Conservation (phyloP, 2,113 vertebrate genomes). For the Noctilio leporinus region DNA sequence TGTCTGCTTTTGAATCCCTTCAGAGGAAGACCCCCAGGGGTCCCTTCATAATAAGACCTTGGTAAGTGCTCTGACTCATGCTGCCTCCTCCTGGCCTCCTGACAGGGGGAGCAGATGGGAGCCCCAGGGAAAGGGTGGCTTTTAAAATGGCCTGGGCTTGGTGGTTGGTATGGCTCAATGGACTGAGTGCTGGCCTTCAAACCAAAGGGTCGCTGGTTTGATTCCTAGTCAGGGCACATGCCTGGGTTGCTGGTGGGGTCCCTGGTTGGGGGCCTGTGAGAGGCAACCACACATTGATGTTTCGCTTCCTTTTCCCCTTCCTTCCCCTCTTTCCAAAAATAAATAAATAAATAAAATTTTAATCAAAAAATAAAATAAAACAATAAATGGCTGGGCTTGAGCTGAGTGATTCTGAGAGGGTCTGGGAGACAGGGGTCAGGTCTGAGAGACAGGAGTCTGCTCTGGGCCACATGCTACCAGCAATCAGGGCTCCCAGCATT, state of each 20-base stretch:
- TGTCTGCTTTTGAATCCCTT: neutral
- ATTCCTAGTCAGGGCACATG: no score
- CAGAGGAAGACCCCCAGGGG: neutral
- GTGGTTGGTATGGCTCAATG: no score
- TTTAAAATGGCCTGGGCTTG: neutral
- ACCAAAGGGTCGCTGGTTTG: no score
- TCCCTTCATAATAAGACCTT: neutral
- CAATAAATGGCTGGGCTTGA: neutral
- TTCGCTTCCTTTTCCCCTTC: no score
- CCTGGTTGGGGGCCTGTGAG: no score
- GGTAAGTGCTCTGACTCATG: neutral
- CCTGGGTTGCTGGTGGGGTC: no score
- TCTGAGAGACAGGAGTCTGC: neutral
- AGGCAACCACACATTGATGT: no score
- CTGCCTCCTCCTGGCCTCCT: neutral
- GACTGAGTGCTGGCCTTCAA: no score
- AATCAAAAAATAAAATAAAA: no score
- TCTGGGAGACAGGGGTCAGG: neutral
- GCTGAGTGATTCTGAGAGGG: neutral
- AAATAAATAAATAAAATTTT: no score
- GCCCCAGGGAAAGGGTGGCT: neutral
- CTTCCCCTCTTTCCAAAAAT: no score
- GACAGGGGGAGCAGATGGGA: neutral
- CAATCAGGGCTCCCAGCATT: neutral
- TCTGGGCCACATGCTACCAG: neutral